These are phyloP conservation scores for Anguilla japonica DNA, from an alignment of 2,113 vertebrate species.

Conservation along the genomic window DNA sequence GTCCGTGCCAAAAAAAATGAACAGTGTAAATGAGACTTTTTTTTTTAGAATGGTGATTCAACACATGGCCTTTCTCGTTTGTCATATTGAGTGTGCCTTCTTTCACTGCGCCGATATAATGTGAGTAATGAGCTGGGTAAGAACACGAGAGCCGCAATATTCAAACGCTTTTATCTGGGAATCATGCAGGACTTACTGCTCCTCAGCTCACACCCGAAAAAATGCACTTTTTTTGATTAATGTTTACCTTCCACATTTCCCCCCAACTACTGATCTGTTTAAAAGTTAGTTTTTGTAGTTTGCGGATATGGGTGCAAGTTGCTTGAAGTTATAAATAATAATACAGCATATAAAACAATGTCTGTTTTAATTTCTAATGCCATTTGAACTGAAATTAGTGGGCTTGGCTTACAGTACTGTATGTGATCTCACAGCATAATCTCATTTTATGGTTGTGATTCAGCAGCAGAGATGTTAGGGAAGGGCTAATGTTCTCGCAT, in stretches of 20 bases:
- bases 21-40: constrained; percentile 20
- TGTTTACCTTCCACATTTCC: neutral
- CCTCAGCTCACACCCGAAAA: neutral
- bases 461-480: too few relatives aligned
- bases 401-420: neutral
- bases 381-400: neutral
- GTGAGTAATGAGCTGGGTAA: constrained; percentile 9
- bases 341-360: neutral
- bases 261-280: too few relatives aligned
- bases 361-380: neutral
- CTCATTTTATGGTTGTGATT: neutral
- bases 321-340: neutral
- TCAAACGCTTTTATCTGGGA: neutral
- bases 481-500: too few relatives aligned
- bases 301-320: too few relatives aligned
- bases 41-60: constrained; percentile 21
- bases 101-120: constrained; percentile 1
- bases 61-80: constrained; percentile 2
- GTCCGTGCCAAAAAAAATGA: neutral
- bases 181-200: neutral
- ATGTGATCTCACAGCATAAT: neutral
- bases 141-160: neutral
- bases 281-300: too few relatives aligned
- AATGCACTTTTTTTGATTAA: neutral
- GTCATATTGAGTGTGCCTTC: neutral